Evolutionary conservation across 2,888 invertebrate genomes (phyloP), one percentile per base, ranked within the genome.

Genomic region (Drosophila anomalata): DNA sequence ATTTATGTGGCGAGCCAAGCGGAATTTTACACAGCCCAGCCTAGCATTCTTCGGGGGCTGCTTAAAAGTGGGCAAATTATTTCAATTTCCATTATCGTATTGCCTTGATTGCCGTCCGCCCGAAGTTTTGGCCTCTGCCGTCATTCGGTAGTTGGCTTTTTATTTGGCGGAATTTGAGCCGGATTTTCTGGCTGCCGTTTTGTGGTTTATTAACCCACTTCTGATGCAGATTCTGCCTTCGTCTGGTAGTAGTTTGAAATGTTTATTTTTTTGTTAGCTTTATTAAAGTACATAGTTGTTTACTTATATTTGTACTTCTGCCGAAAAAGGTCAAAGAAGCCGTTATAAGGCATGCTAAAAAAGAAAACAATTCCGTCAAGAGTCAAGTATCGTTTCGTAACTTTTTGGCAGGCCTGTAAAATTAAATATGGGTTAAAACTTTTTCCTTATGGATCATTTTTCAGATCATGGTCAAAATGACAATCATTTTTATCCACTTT

Each of bases 41-140:
- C 48, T 55, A 55, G 60, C 77, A 65, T 61, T 59, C 67, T 51
- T 72, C 57, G 51, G 42, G 62, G 62, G 67, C 63, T 48, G 77
- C 75, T 79, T 71, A 72, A 79, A 79, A 86, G 78, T 78, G 83
- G 87, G 79, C 80, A 88, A 88, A 84, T 84, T 88, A 84, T 84
- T 88, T 84, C 86, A 84, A 88, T 88, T 84, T 78, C 86, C 80
- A 84, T 84, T 84, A 84, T 88, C 86, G 88, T 83, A 79, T 88
- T 87, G 85, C 71, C 62, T 57, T 78, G 88, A 84, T 87, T 87
- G 84, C 70, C 62, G 73, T 62, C 61, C 52, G 65, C 56, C 46
- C 69, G 48, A n/a, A 24, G 20, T 11, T 56, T 59, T 41, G 69
- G 44, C 54, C 39, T 51, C 46, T 22, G 29, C 11, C 44, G 44